These are phyloP conservation scores for Aleiodes testaceus DNA, from an alignment of 2,888 invertebrate genomes.

Conservation along the genomic window DNA sequence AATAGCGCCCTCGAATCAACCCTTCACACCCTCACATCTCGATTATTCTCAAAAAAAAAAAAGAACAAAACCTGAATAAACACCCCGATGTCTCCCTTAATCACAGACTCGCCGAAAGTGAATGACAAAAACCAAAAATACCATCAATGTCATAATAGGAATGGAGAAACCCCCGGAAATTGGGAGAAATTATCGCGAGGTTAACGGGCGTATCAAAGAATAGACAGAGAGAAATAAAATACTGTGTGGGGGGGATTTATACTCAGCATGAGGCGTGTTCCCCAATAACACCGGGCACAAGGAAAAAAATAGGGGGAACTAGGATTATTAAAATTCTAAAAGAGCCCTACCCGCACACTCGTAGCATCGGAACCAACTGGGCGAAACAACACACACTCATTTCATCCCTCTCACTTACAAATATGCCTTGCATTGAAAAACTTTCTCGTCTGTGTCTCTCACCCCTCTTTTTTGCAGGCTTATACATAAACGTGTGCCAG, in stretches of 20 bases:
- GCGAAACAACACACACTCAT: slow-evolving; percentile 42
- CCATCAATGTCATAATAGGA: not conserved
- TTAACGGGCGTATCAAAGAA: slow-evolving; percentile 49
- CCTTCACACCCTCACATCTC: no score
- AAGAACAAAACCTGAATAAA: no score
- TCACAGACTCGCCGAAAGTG: no score
- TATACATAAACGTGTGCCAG: not conserved
- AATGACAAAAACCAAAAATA: no score
- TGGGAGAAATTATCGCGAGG: slow-evolving; percentile 40
- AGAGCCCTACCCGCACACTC: slow-evolving; percentile 45
- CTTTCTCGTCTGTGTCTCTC: slow-evolving; percentile 42
- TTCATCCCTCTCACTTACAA: slow-evolving; percentile 35
- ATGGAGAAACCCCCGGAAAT: not conserved
- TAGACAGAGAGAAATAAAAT: slow-evolving; percentile 24
- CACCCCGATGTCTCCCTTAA: no score
- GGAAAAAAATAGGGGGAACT: slow-evolving; percentile 55
- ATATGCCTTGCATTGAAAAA: slow-evolving; percentile 17
- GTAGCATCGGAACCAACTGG: slow-evolving; percentile 56
- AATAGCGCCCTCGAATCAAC: no score
- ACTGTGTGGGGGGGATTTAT: slow-evolving; percentile 49
- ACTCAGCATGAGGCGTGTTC: slow-evolving; percentile 65
- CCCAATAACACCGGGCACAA: slow-evolving; percentile 66
- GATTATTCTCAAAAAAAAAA: no score
- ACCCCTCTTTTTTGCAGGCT: slow-evolving; percentile 2
- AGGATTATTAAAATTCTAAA: slow-evolving; percentile 65